A percentile compares a stretch with the other conserved stretches of the same genome.
Conservation (phyloP, 1,140 invertebrate genomes). For the Kradibia gibbosae region DNA sequence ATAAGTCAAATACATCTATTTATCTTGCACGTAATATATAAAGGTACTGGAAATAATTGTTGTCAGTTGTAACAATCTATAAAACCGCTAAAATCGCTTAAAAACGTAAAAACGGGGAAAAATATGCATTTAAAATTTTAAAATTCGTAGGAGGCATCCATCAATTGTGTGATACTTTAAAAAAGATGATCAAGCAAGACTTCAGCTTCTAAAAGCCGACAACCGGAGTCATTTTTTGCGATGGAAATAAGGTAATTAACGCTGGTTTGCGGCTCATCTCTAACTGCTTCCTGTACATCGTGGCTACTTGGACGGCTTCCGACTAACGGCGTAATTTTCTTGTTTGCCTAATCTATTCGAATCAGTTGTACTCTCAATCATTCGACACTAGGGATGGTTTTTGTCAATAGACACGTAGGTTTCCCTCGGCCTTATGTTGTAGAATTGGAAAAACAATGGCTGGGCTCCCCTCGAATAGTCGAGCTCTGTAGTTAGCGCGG, state of each 20-base stretch:
- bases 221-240: neutral
- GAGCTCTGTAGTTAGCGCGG: neutral
- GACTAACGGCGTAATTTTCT: too few species aligned
- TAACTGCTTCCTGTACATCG: constrained; percentile 12
- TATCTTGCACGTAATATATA: too few species aligned
- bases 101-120: too few species aligned
- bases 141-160: too few species aligned
- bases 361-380: constrained; percentile 25
- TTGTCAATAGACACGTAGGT: neutral
- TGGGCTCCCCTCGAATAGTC: neutral
- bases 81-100: too few species aligned
- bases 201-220: too few species aligned
- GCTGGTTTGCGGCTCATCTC: neutral
- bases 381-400: neutral
- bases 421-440: neutral
- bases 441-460: neutral
- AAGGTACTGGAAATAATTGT: too few species aligned
- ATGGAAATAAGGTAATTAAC: constrained; percentile 15
- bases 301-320: constrained; percentile 54
- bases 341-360: neutral
- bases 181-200: too few species aligned
- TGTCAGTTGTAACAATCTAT: too few species aligned
- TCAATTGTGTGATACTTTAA: too few species aligned
- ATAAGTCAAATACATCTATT: too few species aligned
- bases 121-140: too few species aligned